Base-by-base conservation (phyloP, 2,797 vertebrate genomes). In the Petrocephalus schoutedeni region DNA sequence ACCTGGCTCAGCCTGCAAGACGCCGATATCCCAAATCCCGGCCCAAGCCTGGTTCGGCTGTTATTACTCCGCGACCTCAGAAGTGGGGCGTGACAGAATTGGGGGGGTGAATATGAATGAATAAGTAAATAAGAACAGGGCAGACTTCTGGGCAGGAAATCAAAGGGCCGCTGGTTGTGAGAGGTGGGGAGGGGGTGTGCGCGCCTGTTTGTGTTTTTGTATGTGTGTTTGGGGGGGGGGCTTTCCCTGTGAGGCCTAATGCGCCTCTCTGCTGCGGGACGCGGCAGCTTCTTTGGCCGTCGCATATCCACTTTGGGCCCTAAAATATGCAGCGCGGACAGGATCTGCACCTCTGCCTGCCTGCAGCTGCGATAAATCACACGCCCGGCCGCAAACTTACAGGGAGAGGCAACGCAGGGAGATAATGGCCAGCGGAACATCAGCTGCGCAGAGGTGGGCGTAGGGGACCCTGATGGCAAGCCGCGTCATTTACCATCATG, bases 61-160 rank as follows among this genome's bases (percentile, higher is more conserved):
- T 53, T 83, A 83, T 53, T 83, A 83, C 67, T 28, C 32, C 28
- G 0, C 7, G 21, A 85, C 83, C 83, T 57, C 54, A 14, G 21
- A 53, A 56, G 21, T 23, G 28, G 83, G 21, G 53, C 83, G 12
- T 85, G 54, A 57, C 51, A 28, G 53, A 85, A 36, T 84, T 32
- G 28, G 23, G 51, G 7, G 54, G 23, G 19, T 19, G 85, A 56
- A 85, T 87, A 85, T 45, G 10, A 88, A 89, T 86, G 53, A 88
- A 89, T 88, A 88, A 87, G 88, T 89, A 88, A 87, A 88, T 61
- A 49, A 51, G 80, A 83, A 86, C 36, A 71, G 54, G 71, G 53
- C 21, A 56, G 71, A 86, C 87, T 28, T 64, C 71, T 80, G 83
- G 19, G 54, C 32, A 21, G 45, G 45, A 87, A 74, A 89, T 89